Conservation (phyloP, 2,113 vertebrate genomes). For the Larimichthys crocea region DNA sequence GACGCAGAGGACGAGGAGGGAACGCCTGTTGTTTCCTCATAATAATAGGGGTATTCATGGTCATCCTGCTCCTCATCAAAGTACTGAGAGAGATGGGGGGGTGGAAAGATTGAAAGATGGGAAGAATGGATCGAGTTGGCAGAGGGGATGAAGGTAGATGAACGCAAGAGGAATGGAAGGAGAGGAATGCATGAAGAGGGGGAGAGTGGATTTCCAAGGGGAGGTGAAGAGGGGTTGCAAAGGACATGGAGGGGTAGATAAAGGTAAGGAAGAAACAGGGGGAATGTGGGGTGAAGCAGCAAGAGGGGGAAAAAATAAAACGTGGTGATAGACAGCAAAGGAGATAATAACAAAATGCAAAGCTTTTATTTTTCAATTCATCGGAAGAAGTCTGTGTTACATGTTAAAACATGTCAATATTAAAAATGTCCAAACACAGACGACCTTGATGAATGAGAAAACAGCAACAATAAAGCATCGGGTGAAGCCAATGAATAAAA, state of each 20-base stretch:
- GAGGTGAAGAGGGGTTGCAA: slow-evolving; percentile 3
- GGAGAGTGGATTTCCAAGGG: not conserved
- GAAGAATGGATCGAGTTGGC: slow-evolving; percentile 3
- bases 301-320: slow-evolving; percentile 1
- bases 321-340: slow-evolving; percentile 26
- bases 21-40: slow-evolving; percentile 79
- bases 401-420: not conserved
- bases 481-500: slow-evolving; percentile 70
- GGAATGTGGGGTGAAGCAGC: slow-evolving; percentile 13
- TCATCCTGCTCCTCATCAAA: slow-evolving; percentile 85
- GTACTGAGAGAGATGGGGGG: slow-evolving; percentile 75
- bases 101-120: slow-evolving; percentile 51
- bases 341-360: slow-evolving; percentile 39
- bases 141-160: not conserved
- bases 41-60: slow-evolving; percentile 84
- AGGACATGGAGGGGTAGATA: slow-evolving; percentile 10
- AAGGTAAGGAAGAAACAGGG: slow-evolving; percentile 1
- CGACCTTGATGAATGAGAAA: slow-evolving; percentile 62
- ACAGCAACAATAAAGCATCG: not conserved
- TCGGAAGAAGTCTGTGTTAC: slow-evolving; percentile 42
- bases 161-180: slow-evolving; percentile 31
- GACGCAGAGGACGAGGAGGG: slow-evolving; percentile 63
- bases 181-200: slow-evolving; percentile 51
- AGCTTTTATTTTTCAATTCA: slow-evolving; percentile 61
- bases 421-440: slow-evolving; percentile 12